Base-by-base conservation (phyloP, 2,888 invertebrate genomes). In the Parapristionchus giblindavisi region DNA sequence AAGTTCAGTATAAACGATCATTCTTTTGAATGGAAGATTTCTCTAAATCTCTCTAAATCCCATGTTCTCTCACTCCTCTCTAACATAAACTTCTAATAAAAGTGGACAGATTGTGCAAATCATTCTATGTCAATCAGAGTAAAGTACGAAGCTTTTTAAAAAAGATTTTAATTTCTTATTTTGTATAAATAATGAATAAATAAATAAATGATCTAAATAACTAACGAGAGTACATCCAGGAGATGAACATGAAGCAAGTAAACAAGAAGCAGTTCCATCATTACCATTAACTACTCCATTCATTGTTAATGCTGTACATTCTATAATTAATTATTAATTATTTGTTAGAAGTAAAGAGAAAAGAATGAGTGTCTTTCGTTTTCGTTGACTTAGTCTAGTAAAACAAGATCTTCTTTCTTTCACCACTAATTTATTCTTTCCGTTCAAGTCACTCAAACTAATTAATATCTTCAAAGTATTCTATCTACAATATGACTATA, bases 281-380 rank as follows among this genome's bases (percentile, higher is more conserved):
- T 34, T 24, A 8, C 34, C 65, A 27, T 40, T 48, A 27, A 21
- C 65, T 1, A 65, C 48, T 43, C 65, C 65, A 11, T 27, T n/a
- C 65, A 65, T 65, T 32, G 65, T 65, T 48, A 65, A 40, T 32
- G 65, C 65, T 29, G 43, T 43, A 34, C 65, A 65, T 40, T 65
- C 65, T 65, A 1, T n/a, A 38, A 29, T 38, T 14, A 58, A 8
- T 32, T 11, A 58, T 58, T 58, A 34, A 11, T 29, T 29, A 32
- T 29, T 2, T 58, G 11, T 6, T 43, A 17, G 8, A 43, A 14
- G 8, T 43, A 43, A 43, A 43, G 17, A 43, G 17, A 43, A 43
- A 17, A 43, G 17, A 17, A 43, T 14, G 17, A 43, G 17, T 43
- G 17, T 43, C 17, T 43, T 14, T 43, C 43, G 8, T 17, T 14